Evolutionary conservation across 2,888 invertebrate genomes (phyloP).

Genomic region (Sinhomidia bicolor): DNA sequence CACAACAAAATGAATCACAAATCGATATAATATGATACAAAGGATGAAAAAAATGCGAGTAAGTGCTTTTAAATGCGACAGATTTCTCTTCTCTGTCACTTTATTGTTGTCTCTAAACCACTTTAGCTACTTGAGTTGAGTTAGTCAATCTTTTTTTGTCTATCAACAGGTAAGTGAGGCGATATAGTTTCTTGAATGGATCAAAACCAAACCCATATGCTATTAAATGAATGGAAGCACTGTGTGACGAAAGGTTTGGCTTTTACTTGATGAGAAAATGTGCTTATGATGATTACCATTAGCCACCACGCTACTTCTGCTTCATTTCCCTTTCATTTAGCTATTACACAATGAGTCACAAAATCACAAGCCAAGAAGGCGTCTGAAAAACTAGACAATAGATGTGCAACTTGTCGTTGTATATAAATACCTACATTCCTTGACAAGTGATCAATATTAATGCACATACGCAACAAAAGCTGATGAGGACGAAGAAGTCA

Average conservation of each 20-base stretch:
- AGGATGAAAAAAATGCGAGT: conserved; percentile 1
- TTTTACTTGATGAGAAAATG: background rate
- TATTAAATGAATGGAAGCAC: conserved; percentile 12
- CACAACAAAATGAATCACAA: conserved; percentile 31
- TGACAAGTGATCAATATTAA: background rate
- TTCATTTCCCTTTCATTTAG: conserved; percentile 17
- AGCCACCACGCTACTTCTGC: conserved; percentile 6
- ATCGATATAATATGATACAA: background rate
- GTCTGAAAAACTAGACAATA: background rate
- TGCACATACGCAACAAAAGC: background rate
- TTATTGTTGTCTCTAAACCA: conserved; percentile 51
- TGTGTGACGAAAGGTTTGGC: background rate
- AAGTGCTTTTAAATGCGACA: conserved; percentile 5
- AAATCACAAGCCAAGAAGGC: conserved; percentile 10
- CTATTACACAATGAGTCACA: conserved; percentile 35
- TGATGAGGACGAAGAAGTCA: too few species aligned
- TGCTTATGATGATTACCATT: background rate
- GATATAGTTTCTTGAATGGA: conserved; percentile 12
- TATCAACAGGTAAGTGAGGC: background rate
- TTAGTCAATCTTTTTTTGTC: background rate
- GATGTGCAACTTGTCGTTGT: background rate
- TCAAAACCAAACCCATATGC: background rate
- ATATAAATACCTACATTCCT: background rate
- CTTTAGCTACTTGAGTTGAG: conserved; percentile 32
- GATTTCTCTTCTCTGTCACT: conserved; percentile 52